A percentile compares a stretch with the other conserved stretches of the same genome.
These are phyloP conservation scores for Camarhynchus parvulus DNA, from an alignment of 2,113 vertebrate genomes.

Conservation along the genomic window DNA sequence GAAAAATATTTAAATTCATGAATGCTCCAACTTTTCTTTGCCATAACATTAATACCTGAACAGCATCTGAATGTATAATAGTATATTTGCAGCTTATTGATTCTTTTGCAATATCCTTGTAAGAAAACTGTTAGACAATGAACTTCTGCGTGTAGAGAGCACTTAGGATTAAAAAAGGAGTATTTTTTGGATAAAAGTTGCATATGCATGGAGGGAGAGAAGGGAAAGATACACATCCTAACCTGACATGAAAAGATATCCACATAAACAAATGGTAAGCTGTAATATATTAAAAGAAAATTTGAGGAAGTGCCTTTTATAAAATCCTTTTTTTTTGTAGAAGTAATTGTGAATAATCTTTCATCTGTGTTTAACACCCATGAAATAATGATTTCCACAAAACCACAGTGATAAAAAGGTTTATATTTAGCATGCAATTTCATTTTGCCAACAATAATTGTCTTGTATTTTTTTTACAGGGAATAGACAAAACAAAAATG, in stretches of 20 bases:
- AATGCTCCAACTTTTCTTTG: slow-evolving; percentile 58
- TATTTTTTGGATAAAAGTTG: slow-evolving; percentile 3
- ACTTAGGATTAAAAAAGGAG: neutral
- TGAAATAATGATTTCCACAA: slow-evolving; percentile 72
- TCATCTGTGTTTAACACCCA: slow-evolving; percentile 70
- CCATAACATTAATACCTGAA: slow-evolving; percentile 57
- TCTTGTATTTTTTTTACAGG: slow-evolving; percentile 43
- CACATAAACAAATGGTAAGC: slow-evolving; percentile 39
- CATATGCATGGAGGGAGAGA: neutral
- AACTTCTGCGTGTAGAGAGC: neutral
- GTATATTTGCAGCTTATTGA: neutral
- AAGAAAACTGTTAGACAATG: slow-evolving; percentile 19
- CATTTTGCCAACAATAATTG: slow-evolving; percentile 64
- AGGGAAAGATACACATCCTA: neutral
- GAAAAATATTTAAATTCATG: slow-evolving; percentile 73
- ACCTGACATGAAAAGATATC: neutral
- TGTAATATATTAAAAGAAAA: slow-evolving; percentile 38
- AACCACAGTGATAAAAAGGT: slow-evolving; percentile 68
- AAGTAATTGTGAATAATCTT: slow-evolving; percentile 55
- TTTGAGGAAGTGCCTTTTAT: slow-evolving; percentile 8
- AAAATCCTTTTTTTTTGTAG: slow-evolving; percentile 52
- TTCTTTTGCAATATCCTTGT: slow-evolving; percentile 6
- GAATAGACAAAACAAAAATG: slow-evolving; percentile 34
- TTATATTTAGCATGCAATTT: slow-evolving; percentile 67
- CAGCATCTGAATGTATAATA: slow-evolving; percentile 31